These are phyloP conservation scores for Tenthredo notha DNA, from an alignment of 2,888 invertebrate species.

Conservation along the genomic window DNA sequence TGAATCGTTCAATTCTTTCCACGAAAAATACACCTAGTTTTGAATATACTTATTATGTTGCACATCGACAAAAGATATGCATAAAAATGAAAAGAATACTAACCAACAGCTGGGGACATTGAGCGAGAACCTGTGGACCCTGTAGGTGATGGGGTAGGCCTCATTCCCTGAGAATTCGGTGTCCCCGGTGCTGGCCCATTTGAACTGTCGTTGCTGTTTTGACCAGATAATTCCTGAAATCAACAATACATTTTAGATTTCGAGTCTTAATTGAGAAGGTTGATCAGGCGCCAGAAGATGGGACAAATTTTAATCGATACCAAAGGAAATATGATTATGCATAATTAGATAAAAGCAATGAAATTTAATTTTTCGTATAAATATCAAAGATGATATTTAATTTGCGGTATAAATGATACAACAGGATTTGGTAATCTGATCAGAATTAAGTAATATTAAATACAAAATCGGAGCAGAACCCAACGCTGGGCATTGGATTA, in stretches of 20 bases:
- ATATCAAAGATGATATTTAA: neutral
- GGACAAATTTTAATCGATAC: neutral
- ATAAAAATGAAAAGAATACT: conserved; percentile 78
- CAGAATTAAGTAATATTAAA: neutral
- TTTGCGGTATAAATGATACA: neutral
- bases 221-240: conserved; percentile 90
- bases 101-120: conserved; percentile 98
- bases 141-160: conserved; percentile 95
- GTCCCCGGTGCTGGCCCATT: conserved; percentile 85
- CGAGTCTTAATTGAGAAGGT: neutral
- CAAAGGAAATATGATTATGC: neutral
- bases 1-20: neutral
- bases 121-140: conserved; percentile 97
- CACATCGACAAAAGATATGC: neutral
- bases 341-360: neutral
- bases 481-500: neutral
- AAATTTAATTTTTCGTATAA: neutral
- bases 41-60: neutral
- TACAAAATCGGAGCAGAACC: neutral
- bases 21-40: neutral
- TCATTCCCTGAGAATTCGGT: conserved; percentile 89
- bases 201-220: conserved; percentile 92
- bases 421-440: neutral
- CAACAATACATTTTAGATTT: conserved; percentile 55
- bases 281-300: neutral